Evolutionary conservation across 2,888 invertebrate species (phyloP).

Genomic region (Cantharis rufa): DNA sequence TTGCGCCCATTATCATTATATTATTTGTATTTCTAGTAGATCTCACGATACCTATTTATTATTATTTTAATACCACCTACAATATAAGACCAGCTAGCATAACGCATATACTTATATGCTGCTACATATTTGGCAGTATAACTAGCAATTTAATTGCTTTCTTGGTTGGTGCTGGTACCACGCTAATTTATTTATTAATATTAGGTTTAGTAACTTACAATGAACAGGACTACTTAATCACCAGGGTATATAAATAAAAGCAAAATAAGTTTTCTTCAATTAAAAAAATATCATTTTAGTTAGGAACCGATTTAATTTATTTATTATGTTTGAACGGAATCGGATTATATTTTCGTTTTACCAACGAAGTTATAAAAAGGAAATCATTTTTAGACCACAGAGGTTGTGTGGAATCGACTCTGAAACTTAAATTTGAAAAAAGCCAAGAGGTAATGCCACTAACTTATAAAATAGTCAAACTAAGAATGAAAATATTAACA

Average conservation of each 20-base stretch:
- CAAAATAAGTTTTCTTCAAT: conserved; percentile 1
- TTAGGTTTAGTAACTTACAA: conserved; percentile 62
- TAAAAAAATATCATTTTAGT: conserved; percentile 30
- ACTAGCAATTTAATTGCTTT: conserved; percentile 73
- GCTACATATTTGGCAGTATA: conserved; percentile 84
- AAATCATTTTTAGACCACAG: conserved; percentile 86
- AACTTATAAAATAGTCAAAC: not conserved
- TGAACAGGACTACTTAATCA: conserved; percentile 6
- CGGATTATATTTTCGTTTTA: conserved; percentile 85
- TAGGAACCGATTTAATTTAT: conserved; percentile 69
- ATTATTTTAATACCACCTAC: conserved; percentile 53
- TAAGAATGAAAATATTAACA: not conserved
- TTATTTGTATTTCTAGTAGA: conserved; percentile 59
- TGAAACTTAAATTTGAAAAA: conserved; percentile 79
- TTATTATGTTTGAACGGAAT: conserved; percentile 76
- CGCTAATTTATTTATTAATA: conserved; percentile 66
- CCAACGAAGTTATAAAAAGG: conserved; percentile 86
- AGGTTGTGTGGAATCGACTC: conserved; percentile 83
- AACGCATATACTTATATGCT: conserved; percentile 73
- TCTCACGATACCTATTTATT: conserved; percentile 68
- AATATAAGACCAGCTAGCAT: conserved; percentile 70
- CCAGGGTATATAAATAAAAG: conserved; percentile 22
- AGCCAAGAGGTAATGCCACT: conserved; percentile 73
- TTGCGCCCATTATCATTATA: conserved; percentile 53
- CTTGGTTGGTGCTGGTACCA: conserved; percentile 70